Evolutionary conservation across 2,888 invertebrate species (phyloP).

Genomic region (Nineta flava): DNA sequence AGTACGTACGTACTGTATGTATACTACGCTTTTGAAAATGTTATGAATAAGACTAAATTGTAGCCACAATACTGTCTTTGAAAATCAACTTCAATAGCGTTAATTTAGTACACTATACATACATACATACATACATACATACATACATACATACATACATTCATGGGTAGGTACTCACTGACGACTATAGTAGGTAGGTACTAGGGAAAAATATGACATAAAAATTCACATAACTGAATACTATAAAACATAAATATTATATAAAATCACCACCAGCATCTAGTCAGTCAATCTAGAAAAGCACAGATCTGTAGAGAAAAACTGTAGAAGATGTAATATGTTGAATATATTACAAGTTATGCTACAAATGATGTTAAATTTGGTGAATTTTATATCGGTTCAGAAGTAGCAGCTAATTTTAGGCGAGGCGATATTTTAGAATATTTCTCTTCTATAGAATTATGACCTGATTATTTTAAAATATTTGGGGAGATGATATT

Average conservation of each 20-base stretch:
- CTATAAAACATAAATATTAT: not conserved
- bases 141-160: not conserved
- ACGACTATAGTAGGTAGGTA: no score
- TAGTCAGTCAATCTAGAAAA: no score
- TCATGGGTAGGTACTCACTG: not conserved
- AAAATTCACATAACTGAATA: not conserved
- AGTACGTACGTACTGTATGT: not conserved
- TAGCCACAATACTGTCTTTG: constrained; percentile 43
- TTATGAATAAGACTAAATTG: constrained; percentile 45
- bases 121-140: not conserved
- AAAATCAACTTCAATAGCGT: constrained; percentile 41
- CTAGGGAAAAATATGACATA: constrained; percentile 1
- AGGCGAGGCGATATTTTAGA: no score
- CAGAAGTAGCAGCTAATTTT: no score
- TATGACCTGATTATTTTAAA: no score
- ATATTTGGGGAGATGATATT: no score
- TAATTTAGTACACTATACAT: constrained; percentile 30
- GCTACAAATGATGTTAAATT: no score
- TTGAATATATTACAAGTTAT: no score
- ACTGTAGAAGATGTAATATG: no score
- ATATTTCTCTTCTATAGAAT: no score
- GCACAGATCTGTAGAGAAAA: no score
- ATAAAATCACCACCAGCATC: not conserved
- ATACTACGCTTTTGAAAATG: constrained; percentile 26
- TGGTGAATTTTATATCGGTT: no score